phyloP scores from a whole-genome alignment of 2,113 vertebrate species.

The Leptobrachium ailaonicum region DNA sequence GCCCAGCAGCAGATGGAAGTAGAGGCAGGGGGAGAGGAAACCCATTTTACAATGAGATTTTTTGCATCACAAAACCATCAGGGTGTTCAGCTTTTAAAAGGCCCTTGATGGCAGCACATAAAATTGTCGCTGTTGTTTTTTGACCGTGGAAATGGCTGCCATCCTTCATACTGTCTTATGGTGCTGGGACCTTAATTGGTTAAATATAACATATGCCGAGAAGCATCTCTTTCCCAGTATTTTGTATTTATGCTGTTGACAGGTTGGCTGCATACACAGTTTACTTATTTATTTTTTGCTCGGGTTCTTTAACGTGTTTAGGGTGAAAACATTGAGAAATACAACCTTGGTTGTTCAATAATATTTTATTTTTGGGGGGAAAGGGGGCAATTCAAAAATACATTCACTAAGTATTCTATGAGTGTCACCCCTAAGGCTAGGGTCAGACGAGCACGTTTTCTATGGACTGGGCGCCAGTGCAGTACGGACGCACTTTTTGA shows the following conservation, averaged over 20 bases:
- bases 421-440: too few relatives aligned
- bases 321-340: too few relatives aligned
- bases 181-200: slow-evolving; percentile 71
- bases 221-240: background rate
- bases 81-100: slow-evolving; percentile 86
- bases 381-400: too few relatives aligned
- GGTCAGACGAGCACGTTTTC: too few relatives aligned
- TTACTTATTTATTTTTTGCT: too few relatives aligned
- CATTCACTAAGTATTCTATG: too few relatives aligned
- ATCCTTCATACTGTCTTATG: slow-evolving; percentile 78
- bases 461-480: too few relatives aligned
- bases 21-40: slow-evolving; percentile 91
- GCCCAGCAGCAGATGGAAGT: slow-evolving; percentile 99
- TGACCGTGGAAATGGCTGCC: slow-evolving; percentile 85
- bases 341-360: too few relatives aligned
- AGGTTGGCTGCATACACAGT: too few relatives aligned
- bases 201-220: slow-evolving; percentile 67
- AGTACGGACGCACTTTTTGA: too few relatives aligned
- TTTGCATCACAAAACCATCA: slow-evolving; percentile 98
- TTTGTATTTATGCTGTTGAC: background rate
- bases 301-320: too few relatives aligned
- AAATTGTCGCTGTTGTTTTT: slow-evolving; percentile 86
- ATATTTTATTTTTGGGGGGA: too few relatives aligned
- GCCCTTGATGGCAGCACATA: slow-evolving; percentile 88
- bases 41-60: slow-evolving; percentile 93